A percentile compares a stretch with the other conserved stretches of the same genome.
These are phyloP conservation scores for Cataglyphis livida DNA, from an alignment of 2,888 invertebrate genomes.

Conservation along the genomic window DNA sequence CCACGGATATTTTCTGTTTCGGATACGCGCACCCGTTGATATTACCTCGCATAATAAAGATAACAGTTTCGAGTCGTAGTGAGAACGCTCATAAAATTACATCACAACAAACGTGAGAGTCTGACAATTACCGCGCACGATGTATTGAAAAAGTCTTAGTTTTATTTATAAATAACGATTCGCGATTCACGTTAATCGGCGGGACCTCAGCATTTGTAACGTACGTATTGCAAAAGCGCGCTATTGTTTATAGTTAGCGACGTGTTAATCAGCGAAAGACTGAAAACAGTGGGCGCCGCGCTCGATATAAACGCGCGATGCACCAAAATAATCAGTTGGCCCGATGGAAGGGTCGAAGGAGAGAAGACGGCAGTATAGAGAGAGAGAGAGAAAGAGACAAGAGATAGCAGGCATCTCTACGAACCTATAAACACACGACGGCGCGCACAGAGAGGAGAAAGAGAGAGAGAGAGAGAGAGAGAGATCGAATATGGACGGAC, in stretches of 20 bases:
- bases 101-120: background rate
- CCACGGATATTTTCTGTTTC: background rate
- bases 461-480: conserved; percentile 22
- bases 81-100: background rate
- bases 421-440: conserved; percentile 69
- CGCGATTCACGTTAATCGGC: background rate
- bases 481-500: conserved; percentile 21
- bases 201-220: background rate
- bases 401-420: conserved; percentile 61
- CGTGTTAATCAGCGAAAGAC: conserved; percentile 45
- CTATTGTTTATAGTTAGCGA: conserved; percentile 32
- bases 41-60: background rate
- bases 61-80: background rate
- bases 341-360: conserved; percentile 26
- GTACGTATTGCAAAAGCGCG: conserved; percentile 15
- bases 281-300: conserved; percentile 49
- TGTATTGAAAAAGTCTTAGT: background rate
- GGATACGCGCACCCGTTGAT: background rate
- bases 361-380: background rate
- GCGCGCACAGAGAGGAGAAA: conserved; percentile 6
- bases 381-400: conserved; percentile 13
- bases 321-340: conserved; percentile 50
- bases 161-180: conserved; percentile 6
- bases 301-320: conserved; percentile 45
- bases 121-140: background rate